Evolutionary conservation across 2,888 invertebrate genomes (phyloP), one percentile per base, ranked within the genome.

Genomic region (Polymixis lichenea): DNA sequence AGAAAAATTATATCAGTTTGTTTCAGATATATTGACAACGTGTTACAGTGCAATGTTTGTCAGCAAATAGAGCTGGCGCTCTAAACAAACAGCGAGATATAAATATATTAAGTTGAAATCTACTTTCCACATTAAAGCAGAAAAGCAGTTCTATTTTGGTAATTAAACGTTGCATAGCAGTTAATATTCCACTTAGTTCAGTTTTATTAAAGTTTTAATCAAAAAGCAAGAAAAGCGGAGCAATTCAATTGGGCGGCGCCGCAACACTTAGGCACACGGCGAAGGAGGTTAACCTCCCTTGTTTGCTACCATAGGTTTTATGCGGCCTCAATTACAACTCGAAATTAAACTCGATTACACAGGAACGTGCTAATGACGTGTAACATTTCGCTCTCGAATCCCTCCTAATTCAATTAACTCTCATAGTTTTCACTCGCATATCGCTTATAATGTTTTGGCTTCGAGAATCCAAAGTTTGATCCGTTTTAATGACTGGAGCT

Each of bases 201-300:
- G 84, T 88, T 90, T 89, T 87, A 88, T 87, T 88, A 88, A 90
- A 91, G 87, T 89, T 89, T 90, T 89, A 91, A 89, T 89, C 87
- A 89, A 89, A 90, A 91, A 87, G 88, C 83, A 89, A 87, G 87
- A 87, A 89, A 89, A 80, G 82, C 86, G 85, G 82, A 82, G 89
- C 89, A 88, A 90, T 91, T 89, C 82, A 90, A 91, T 87, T 86
- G 89, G 84, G 87, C 79, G 80, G 80, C 82, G 77, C 84, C 85
- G 84, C 85, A 82, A 73, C 85, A 79, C 76, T 84, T 78, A 79
- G 74, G 82, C 60, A 75, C 81, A 78, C 74, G 82, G 49, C 62
- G 78, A 72, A 82, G 73, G 86, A 73, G 80, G 82, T 75, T 81
- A 82, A 84, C 82, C 86, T 83, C 79, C 82, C 79, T 75, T 77